A percentile compares a stretch with the other conserved stretches of the same genome.
These are phyloP conservation scores for Siderastrea radians DNA, from an alignment of 92 coral and sea anemone species.

Conservation along the genomic window DNA sequence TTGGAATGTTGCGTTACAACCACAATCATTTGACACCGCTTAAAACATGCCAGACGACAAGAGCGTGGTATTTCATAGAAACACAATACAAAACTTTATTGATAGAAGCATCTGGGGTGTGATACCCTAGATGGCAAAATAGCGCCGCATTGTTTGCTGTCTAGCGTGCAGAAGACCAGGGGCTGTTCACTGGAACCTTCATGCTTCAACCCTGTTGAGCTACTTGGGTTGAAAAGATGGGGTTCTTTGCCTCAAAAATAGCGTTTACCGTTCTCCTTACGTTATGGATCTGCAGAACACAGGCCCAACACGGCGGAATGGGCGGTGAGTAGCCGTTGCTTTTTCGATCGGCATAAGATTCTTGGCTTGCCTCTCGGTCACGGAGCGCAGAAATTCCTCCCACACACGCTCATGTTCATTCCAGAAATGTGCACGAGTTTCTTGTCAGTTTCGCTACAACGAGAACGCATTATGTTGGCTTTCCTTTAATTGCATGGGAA, in stretches of 20 bases:
- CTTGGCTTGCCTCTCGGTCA: constrained; percentile 7
- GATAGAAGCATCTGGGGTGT: constrained; percentile 82
- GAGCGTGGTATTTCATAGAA: constrained; percentile 80
- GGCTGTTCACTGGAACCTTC: constrained; percentile 85
- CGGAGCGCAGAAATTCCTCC: constrained; percentile 19
- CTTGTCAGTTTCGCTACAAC: neutral
- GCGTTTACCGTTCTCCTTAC: constrained; percentile 1
- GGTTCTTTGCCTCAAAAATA: constrained; percentile 75
- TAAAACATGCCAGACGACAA: constrained; percentile 89
- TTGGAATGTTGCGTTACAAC: constrained; percentile 11
- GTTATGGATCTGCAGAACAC: constrained; percentile 48
- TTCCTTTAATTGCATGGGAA: neutral
- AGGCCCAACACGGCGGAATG: constrained; percentile 18
- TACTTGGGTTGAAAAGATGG: constrained; percentile 98
- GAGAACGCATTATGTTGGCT: neutral
- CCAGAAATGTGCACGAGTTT: neutral
- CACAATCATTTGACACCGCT: constrained; percentile 42
- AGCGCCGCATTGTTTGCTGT: constrained; percentile 85
- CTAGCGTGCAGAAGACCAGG: constrained; percentile 87
- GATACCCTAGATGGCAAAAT: constrained; percentile 72
- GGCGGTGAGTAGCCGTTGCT: constrained; percentile 12
- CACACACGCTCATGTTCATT: neutral
- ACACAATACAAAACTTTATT: constrained; percentile 74
- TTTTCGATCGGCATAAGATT: neutral
- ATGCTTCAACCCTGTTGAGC: constrained; percentile 93